phyloP scores from a whole-genome alignment of 2,113 vertebrate species.

The zebrafish (Danio rerio) region DNA sequence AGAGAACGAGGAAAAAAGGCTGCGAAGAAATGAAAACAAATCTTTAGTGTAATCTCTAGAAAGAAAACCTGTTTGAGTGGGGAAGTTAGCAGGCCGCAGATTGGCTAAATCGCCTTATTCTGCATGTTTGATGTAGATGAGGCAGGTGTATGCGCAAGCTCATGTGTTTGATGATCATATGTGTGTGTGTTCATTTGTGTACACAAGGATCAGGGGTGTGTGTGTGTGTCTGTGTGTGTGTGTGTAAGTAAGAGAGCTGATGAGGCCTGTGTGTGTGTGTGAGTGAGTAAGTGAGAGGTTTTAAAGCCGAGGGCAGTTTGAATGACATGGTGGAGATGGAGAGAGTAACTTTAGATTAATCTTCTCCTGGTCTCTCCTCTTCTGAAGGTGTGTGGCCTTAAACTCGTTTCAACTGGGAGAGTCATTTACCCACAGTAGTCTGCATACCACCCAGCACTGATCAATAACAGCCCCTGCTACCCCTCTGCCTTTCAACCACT shows the following conservation, averaged over 20 bases:
- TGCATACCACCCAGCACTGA: conserved; percentile 54
- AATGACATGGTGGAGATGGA: conserved; percentile 66
- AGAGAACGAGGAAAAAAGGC: conserved; percentile 50
- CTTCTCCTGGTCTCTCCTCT: conserved; percentile 73
- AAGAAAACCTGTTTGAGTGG: conserved; percentile 73
- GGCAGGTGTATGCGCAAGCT: neutral
- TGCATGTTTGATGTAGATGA: conserved; percentile 74
- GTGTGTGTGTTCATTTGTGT: conserved; percentile 16
- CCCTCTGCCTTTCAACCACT: conserved; percentile 14
- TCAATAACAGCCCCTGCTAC: conserved; percentile 62
- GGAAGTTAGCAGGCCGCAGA: conserved; percentile 73
- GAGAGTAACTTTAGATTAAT: conserved; percentile 82
- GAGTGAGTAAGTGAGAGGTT: neutral
- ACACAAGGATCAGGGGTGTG: neutral
- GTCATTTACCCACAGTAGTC: conserved; percentile 61
- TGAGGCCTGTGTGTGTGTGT: neutral
- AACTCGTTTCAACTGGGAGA: conserved; percentile 60
- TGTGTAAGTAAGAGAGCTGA: neutral
- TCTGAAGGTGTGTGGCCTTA: conserved; percentile 72
- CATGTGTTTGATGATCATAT: neutral
- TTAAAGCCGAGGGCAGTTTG: conserved; percentile 40
- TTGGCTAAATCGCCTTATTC: conserved; percentile 80
- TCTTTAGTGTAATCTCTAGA: conserved; percentile 76
- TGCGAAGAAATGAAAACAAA: conserved; percentile 79
- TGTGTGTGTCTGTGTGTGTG: conserved; percentile 14